Evolutionary conservation across 1,140 invertebrate genomes (phyloP).

Genomic region (Drosophila nasuta): DNA sequence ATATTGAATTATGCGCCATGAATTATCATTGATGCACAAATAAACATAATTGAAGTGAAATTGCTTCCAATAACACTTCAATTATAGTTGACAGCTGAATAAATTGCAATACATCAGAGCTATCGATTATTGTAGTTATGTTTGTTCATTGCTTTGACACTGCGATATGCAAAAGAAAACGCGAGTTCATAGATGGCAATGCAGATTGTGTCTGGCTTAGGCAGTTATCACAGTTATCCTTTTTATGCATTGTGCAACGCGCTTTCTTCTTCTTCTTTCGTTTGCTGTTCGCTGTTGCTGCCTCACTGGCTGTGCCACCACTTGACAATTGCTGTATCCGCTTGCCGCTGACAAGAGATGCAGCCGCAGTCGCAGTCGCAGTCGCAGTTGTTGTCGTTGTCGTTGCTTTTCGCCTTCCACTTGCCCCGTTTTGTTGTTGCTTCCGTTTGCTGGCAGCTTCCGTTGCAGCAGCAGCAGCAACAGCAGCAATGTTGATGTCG

Average conservation of each 20-base stretch:
- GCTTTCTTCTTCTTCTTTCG: slow-evolving; percentile 11
- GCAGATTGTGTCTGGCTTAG: slow-evolving; percentile 1
- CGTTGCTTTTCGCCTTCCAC: slow-evolving; percentile 3
- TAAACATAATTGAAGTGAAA: too few relatives aligned
- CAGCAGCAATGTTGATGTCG: slow-evolving; percentile 56
- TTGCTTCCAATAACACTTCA: too few relatives aligned
- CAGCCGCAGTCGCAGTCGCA: slow-evolving; percentile 23
- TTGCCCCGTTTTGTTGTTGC: slow-evolving; percentile 1
- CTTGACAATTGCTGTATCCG: slow-evolving; percentile 77
- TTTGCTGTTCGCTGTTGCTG: slow-evolving; percentile 21
- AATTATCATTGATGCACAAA: too few relatives aligned
- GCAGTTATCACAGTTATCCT: slow-evolving; percentile 33
- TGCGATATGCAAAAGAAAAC: background rate
- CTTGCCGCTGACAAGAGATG: slow-evolving; percentile 57
- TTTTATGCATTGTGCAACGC: slow-evolving; percentile 18
- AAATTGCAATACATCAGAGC: too few relatives aligned
- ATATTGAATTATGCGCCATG: too few relatives aligned
- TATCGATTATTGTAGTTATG: too few relatives aligned
- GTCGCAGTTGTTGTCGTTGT: slow-evolving; percentile 13
- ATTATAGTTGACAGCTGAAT: too few relatives aligned
- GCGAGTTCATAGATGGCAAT: background rate
- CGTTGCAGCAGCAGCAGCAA: slow-evolving; percentile 55
- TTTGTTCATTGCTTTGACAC: background rate
- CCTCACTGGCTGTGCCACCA: slow-evolving; percentile 33
- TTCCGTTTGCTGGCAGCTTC: slow-evolving; percentile 41